Base-by-base conservation (phyloP, 1,140 invertebrate species). In the Saccostrea cuccullata region DNA sequence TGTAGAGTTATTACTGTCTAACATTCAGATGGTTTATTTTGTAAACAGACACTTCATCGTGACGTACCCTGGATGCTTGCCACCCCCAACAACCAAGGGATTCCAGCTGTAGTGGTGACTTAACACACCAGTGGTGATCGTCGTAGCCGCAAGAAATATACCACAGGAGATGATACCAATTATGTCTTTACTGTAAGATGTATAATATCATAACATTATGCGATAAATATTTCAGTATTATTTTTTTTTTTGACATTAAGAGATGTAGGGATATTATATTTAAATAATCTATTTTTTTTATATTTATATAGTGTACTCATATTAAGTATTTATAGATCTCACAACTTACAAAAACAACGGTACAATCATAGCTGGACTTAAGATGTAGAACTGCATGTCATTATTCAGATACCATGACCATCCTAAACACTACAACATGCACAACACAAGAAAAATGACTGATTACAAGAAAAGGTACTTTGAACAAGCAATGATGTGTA, bases 381-480 rank as follows among this genome's bases (percentile, higher is more conserved):
- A 92, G 6, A 97, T 94, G 93, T 97, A 97, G 64, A 97, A 95
- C 93, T 97, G 97, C 94, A 97, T 97, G 92, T 98, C 97, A 92
- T 97, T 97, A 12, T 97, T 97, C 86, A 98, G 95, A 93, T 97
- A 97, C 97, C 97, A 97, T 1, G 96, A 96, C 91, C 96, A 96
- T 0, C 96, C 95, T 94, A 97, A 95, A 91, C 97, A 97, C 97
- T 98, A 88, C 0, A 40, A 96, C 90, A 84, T 67, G 73, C 77
- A 36, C 30, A 36, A 36, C 30, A 36, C 30, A 36, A 23, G 86
- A 36, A 86, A 12, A 1, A 11, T n/a, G 11, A 8, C 0, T 47
- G 0, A 47, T 9, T 47, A 47, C 47, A 47, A 8, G 47, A 47
- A 36, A 47, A 47, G 47, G 5, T 47, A 47, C 6, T 8, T 47